Evolutionary conservation across 2,888 invertebrate genomes (phyloP), one percentile per base, ranked within the genome.

Genomic region (Ichneumon xanthorius): DNA sequence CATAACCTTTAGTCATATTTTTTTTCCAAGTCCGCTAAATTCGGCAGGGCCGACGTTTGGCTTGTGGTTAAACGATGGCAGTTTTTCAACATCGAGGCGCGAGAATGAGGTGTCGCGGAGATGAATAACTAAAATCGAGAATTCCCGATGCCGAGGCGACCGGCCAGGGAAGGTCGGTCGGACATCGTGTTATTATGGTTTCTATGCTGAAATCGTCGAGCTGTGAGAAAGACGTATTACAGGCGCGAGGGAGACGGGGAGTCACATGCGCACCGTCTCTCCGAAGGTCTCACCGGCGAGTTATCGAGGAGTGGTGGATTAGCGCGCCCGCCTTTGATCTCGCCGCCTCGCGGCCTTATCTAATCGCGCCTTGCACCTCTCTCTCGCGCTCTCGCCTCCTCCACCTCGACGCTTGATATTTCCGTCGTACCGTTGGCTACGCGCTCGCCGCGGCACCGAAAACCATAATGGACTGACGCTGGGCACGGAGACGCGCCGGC

Each of bases 261-360:
- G 68, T 75, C 75, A 80, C 65, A 82, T 61, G 68, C 80, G 55
- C 68, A 82, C 73, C 67, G 84, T 80, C 82, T 86, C 80, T 84
- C 81, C 85, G 86, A 87, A 86, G 82, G 84, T 84, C 80, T 84
- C 76, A 72, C 80, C 90, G 91, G 92, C 90, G 88, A 90, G 89
- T 93, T 94, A 94, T 94, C 93, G 93, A 92, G 91, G 92, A 93
- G 92, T 91, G 92, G 91, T 92, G 93, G 94, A 94, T 94, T 94
- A 94, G 92, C 92, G 93, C 89, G 91, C 90, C 90, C 89, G 90
- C 90, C 93, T 94, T 94, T 94, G 93, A 94, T 93, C 93, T 93
- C 88, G 89, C 91, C 93, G 93, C 91, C 90, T 84, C 84, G 85
- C 85, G 83, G 89, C 89, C 93, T 93, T 94, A 94, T 94, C 93